Evolutionary conservation across 2,113 vertebrate genomes (phyloP).

Genomic region (Paramisgurnus dabryanus): DNA sequence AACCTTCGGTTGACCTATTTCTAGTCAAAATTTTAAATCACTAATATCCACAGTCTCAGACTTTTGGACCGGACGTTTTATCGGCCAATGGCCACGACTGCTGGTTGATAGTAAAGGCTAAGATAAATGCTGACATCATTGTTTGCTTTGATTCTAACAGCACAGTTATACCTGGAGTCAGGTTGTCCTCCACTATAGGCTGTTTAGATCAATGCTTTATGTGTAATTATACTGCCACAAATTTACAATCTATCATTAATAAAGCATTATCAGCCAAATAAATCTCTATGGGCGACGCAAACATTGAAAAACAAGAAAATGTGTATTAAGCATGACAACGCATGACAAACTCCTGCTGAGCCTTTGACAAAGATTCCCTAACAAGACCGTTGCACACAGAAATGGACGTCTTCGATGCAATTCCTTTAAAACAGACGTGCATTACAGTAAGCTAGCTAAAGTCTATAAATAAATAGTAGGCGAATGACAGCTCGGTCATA

Average conservation of each 20-base stretch:
- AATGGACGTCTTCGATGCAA: not conserved
- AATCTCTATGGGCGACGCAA: conserved; percentile 4
- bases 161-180: conserved; percentile 15
- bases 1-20: too few species aligned
- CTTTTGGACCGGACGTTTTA: too few species aligned
- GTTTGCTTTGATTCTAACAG: conserved; percentile 22
- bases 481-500: conserved; percentile 37
- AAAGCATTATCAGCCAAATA: not conserved
- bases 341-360: conserved; percentile 39
- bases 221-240: not conserved
- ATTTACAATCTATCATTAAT: not conserved
- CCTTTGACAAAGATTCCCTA: not conserved
- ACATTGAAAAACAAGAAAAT: not conserved
- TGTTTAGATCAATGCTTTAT: not conserved
- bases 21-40: too few species aligned
- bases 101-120: conserved; percentile 13
- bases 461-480: not conserved
- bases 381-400: not conserved
- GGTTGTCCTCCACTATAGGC: conserved; percentile 13
- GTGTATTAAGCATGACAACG: not conserved
- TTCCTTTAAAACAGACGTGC: not conserved
- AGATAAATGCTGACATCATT: conserved; percentile 30
- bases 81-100: not conserved
- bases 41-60: too few species aligned
- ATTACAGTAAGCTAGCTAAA: conserved; percentile 11